Base-by-base conservation (phyloP, 2,888 invertebrate genomes). In the Caenorhabditis sulstoni region DNA sequence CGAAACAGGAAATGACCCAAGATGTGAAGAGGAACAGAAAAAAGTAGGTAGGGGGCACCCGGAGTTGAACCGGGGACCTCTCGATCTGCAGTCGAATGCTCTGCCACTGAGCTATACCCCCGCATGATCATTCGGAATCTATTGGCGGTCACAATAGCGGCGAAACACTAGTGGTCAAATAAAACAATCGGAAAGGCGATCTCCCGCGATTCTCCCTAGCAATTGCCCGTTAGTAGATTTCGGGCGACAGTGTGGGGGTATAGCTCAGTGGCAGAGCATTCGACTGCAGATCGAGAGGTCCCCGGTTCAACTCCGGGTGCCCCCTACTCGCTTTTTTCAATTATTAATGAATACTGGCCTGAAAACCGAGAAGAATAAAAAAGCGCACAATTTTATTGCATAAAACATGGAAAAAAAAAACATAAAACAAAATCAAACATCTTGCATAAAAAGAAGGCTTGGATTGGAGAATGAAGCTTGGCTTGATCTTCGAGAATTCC, bases 201-300 rank as follows among this genome's bases (percentile, higher is more conserved):
- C 9, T n/a, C n/a, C 9, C 37, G 1, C n/a, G 20, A 5, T 44
- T 44, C 14, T 44, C 44, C 11, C 29, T 1, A 55, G 29, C 35
- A 37, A 35, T 55, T 53, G 44, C 14, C 14, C 4, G 44, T 4
- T 4, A 4, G 11, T 9, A 16, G 16, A 8, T 47, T n/a, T 3
- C 7, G 7, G 1, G 14, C 23, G 11, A 7, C 39, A 45, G 50
- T 58, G 45, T 41, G 85, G 85, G 85, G 85, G 85, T 84, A 86
- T 87, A 87, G 87, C 87, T 87, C 87, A 87, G 87, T 86, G 87
- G 87, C 81, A 87, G 87, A 87, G 88, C 88, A 88, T 87, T 88
- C 86, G 88, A 88, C 87, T 88, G 88, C 88, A 88, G 88, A 88
- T 88, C 88, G 87, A 88, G 87, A 88, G 87, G 88, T 88, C 88